These are phyloP conservation scores for Zelleria hepariella DNA, from an alignment of 2,888 invertebrate species.

Conservation along the genomic window DNA sequence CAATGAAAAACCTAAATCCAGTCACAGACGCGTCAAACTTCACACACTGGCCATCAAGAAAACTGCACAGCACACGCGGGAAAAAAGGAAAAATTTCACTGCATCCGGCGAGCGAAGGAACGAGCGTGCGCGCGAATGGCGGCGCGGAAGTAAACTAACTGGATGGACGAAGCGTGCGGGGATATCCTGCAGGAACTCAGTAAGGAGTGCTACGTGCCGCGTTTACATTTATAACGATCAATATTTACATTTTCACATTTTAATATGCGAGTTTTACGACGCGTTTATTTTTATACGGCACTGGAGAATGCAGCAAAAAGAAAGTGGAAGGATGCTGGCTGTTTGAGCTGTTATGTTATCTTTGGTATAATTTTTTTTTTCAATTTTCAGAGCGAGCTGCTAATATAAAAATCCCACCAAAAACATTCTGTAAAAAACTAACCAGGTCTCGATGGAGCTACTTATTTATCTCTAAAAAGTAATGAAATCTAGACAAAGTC, in stretches of 20 bases:
- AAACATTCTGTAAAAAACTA: no score
- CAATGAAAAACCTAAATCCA: not conserved
- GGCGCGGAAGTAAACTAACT: constrained; percentile 60
- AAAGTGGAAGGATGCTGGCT: not conserved
- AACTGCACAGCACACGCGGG: not conserved
- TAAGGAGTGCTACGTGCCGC: constrained; percentile 34
- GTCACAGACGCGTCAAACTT: not conserved
- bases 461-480: no score
- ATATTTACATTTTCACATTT: constrained; percentile 63
- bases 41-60: not conserved
- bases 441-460: no score
- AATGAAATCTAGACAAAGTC: no score
- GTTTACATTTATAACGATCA: constrained; percentile 59
- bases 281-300: not conserved
- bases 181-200: constrained; percentile 51
- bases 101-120: constrained; percentile 26
- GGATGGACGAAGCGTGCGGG: constrained; percentile 21
- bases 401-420: no score
- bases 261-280: constrained; percentile 45
- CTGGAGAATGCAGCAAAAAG: not conserved
- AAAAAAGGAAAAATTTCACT: not conserved
- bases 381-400: no score
- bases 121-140: constrained; percentile 56
- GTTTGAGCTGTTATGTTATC: not conserved
- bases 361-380: no score